These are phyloP conservation scores for Periophthalmus modestus DNA, from an alignment of 2,113 vertebrate genomes.

Conservation along the genomic window DNA sequence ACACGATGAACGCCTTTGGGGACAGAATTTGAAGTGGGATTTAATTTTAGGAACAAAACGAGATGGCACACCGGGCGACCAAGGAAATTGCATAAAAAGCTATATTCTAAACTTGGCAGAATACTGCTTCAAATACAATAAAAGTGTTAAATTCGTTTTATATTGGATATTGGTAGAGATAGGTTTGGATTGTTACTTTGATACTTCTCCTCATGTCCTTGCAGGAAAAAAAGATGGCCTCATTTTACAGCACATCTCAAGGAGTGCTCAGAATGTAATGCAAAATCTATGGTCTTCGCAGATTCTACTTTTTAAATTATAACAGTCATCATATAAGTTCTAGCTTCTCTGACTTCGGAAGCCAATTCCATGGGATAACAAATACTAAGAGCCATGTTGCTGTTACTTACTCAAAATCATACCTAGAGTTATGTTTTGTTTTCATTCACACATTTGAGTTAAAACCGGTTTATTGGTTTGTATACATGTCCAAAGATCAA, in stretches of 20 bases:
- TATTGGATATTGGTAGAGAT: conserved; percentile 1
- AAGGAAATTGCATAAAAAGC: conserved; percentile 5
- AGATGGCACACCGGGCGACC: background rate
- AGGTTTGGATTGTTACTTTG: conserved; percentile 13
- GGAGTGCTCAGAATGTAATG: background rate
- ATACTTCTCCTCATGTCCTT: background rate
- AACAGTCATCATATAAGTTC: conserved; percentile 12
- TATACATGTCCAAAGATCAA: too few species aligned
- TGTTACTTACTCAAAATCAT: too few species aligned
- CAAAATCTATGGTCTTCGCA: background rate
- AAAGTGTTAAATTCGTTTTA: background rate
- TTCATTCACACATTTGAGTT: too few species aligned
- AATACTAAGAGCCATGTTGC: too few species aligned
- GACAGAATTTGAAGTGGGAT: conserved; percentile 9
- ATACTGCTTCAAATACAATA: conserved; percentile 3
- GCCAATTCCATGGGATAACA: background rate
- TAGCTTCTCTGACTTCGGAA: conserved; percentile 4
- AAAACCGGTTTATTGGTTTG: too few species aligned
- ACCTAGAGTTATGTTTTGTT: too few species aligned
- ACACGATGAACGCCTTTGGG: background rate
- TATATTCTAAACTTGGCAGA: conserved; percentile 8
- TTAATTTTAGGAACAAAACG: background rate
- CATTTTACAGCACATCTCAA: conserved; percentile 6
- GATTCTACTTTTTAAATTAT: conserved; percentile 4
- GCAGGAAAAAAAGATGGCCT: background rate